Conservation (phyloP, 2,113 vertebrate species). For the Gracilinanus agilis region DNA sequence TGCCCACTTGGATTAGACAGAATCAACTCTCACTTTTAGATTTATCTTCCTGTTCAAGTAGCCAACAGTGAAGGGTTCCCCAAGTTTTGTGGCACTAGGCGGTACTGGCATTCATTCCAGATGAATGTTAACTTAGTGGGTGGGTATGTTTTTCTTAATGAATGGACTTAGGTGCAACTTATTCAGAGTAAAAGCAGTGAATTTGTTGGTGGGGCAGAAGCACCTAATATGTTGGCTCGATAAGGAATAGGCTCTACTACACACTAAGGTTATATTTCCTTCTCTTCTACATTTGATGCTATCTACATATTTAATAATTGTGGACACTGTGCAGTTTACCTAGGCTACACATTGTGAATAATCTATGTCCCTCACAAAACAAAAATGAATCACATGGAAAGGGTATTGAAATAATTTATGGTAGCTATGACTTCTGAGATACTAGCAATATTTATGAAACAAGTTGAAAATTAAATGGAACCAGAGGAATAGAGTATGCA, state of each 20-base stretch:
- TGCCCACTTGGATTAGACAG: constrained; percentile 72
- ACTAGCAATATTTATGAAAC: not conserved
- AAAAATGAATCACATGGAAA: not conserved
- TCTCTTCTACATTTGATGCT: not conserved
- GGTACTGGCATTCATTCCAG: not conserved
- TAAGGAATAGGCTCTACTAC: not conserved
- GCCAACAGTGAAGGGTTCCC: constrained; percentile 49
- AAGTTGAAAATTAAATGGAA: not conserved
- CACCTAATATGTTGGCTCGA: not conserved
- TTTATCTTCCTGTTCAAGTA: constrained; percentile 45
- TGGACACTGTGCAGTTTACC: not conserved
- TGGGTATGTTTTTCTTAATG: not conserved
- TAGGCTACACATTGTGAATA: not conserved
- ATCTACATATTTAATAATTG: not conserved
- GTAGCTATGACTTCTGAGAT: not conserved
- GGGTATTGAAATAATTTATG: not conserved
- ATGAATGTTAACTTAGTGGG: not conserved
- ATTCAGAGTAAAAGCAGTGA: not conserved
- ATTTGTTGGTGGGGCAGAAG: not conserved
- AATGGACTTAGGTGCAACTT: not conserved
- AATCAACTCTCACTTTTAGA: constrained; percentile 49
- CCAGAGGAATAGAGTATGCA: not conserved
- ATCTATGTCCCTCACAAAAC: not conserved
- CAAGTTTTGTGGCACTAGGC: constrained; percentile 14
- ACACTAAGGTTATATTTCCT: not conserved